Evolutionary conservation across 2,797 vertebrate species (phyloP).

Genomic region (Trematomus bernacchii): DNA sequence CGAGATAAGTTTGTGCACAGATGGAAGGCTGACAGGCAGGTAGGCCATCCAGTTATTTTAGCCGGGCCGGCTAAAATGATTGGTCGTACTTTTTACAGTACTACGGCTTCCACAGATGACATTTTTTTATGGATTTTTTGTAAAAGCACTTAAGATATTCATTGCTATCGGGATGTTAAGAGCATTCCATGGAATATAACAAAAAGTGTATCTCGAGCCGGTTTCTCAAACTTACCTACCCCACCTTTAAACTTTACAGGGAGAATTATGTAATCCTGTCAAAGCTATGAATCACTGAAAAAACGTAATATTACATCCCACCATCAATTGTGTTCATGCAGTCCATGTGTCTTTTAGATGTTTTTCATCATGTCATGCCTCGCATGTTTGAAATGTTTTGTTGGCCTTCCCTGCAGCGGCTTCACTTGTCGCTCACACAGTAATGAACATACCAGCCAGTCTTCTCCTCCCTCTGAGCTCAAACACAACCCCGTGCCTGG

Average conservation of each 20-base stretch:
- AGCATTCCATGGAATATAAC: too few relatives aligned
- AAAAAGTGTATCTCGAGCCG: too few relatives aligned
- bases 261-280: constrained; percentile 55
- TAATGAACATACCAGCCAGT: constrained; percentile 51
- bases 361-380: constrained; percentile 18
- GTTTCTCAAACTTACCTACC: too few relatives aligned
- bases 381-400: constrained; percentile 51
- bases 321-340: constrained; percentile 2
- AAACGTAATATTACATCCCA: constrained; percentile 25
- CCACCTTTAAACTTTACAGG: constrained; percentile 35
- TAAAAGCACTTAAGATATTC: too few relatives aligned
- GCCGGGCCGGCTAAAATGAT: too few relatives aligned
- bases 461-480: constrained; percentile 29
- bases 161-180: too few relatives aligned
- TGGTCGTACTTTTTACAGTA: too few relatives aligned
- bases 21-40: too few relatives aligned
- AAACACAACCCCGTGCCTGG: constrained; percentile 28
- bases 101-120: too few relatives aligned
- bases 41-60: too few relatives aligned
- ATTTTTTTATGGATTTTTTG: too few relatives aligned
- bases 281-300: constrained; percentile 32
- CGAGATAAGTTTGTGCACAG: too few relatives aligned
- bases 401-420: constrained; percentile 17
- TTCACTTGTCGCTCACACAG: constrained; percentile 32
- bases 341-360: constrained; percentile 27